Conservation (phyloP, 2,113 vertebrate species). For the Indicator maculatus region DNA sequence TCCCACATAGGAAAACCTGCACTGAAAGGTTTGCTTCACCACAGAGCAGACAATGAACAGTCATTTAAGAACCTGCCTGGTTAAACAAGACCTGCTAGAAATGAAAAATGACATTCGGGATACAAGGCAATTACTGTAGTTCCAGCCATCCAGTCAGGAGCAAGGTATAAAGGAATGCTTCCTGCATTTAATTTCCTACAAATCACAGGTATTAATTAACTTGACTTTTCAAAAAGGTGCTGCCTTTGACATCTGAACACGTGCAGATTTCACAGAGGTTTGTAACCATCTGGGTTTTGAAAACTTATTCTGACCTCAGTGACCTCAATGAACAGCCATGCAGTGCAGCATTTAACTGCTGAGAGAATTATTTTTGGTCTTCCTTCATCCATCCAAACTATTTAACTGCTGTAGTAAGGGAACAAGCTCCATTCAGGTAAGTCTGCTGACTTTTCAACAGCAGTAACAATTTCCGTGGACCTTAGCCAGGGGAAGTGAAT, state of each 20-base stretch:
- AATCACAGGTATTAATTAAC: constrained; percentile 57
- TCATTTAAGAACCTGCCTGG: constrained; percentile 40
- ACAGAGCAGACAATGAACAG: constrained; percentile 14
- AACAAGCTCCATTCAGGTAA: neutral
- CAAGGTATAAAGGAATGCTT: neutral
- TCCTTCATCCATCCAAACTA: neutral
- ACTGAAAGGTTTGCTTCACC: neutral
- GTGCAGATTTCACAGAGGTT: neutral
- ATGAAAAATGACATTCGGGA: constrained; percentile 51
- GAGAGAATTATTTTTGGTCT: neutral
- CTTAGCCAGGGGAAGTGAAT: neutral
- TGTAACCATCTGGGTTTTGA: neutral
- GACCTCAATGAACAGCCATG: neutral
- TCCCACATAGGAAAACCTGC: neutral
- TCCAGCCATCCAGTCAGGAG: constrained; percentile 10
- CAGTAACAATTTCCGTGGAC: neutral
- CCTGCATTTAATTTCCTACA: constrained; percentile 32
- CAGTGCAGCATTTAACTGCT: neutral
- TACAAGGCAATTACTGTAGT: constrained; percentile 34
- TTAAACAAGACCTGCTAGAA: constrained; percentile 30
- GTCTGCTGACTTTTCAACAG: neutral
- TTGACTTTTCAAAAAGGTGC: constrained; percentile 8
- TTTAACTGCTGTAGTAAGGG: neutral
- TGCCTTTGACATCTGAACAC: constrained; percentile 13
- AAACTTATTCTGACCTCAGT: neutral